Conservation (phyloP, 2,888 invertebrate genomes). For the Dione juno region DNA sequence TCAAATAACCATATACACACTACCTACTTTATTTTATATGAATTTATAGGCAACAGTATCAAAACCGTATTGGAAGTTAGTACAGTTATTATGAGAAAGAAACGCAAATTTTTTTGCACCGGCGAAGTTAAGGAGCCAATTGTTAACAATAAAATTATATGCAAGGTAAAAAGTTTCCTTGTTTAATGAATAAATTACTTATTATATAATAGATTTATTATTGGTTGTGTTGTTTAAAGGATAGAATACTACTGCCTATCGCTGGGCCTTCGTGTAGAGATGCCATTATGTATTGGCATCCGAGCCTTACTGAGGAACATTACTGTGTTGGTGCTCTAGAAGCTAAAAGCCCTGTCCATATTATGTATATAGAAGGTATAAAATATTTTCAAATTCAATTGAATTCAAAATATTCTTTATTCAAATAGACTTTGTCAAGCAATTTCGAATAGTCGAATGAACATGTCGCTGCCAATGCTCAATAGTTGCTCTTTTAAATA, state of each 20-base stretch:
- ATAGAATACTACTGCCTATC: slow-evolving; percentile 74
- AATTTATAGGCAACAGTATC: slow-evolving; percentile 69
- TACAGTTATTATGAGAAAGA: slow-evolving; percentile 76
- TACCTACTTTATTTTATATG: too few relatives aligned
- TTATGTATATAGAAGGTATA: slow-evolving; percentile 75
- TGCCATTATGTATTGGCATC: slow-evolving; percentile 80
- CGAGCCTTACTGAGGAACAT: slow-evolving; percentile 76
- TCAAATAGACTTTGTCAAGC: too few relatives aligned
- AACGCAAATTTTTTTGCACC: slow-evolving; percentile 78
- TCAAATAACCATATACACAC: not conserved
- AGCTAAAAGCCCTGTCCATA: slow-evolving; percentile 69
- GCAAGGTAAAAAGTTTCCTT: slow-evolving; percentile 60
- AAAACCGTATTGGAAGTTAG: slow-evolving; percentile 77
- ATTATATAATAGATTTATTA: too few relatives aligned
- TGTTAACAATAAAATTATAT: slow-evolving; percentile 78
- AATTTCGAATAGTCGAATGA: too few relatives aligned
- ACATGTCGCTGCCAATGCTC: too few relatives aligned
- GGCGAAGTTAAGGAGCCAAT: slow-evolving; percentile 79
- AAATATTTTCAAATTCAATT: too few relatives aligned
- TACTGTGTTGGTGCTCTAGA: slow-evolving; percentile 78
- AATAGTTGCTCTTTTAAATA: too few relatives aligned
- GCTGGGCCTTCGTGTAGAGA: slow-evolving; percentile 76
- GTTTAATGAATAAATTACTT: too few relatives aligned
- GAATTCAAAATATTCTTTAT: too few relatives aligned
- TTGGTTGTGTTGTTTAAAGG: slow-evolving; percentile 58